Base-by-base conservation (phyloP, 2,113 vertebrate species). In the Piprites chloris region DNA sequence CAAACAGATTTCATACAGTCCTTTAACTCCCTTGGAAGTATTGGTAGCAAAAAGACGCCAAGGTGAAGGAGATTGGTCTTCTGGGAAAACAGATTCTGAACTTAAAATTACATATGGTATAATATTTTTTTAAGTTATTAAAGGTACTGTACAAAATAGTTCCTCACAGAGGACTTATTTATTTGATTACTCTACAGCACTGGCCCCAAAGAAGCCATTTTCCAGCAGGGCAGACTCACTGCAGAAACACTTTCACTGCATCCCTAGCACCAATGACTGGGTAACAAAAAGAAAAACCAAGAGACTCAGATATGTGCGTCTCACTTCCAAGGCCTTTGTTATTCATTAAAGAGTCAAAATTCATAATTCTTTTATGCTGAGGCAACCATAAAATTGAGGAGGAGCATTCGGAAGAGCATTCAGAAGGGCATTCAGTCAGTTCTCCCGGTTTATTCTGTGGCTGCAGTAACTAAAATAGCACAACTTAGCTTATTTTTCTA, bases 181-280 rank as follows among this genome's bases (percentile, higher is more conserved):
- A 71, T 79, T 79, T 76, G 44, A 75, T 68, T 58, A 41, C 61
- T 85, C 74, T 67, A 49, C 44, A 82, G 39, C 66, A 71, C 11
- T 21, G 55, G 20, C 26, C 65, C 35, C 81, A 67, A 63, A 87
- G 61, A 77, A 74, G 55, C 15, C n/a, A 7, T 9, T 8, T 63
- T 87, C 53, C 76, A 77, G 20, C 30, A 71, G 46, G 32, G 47
- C 56, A 87, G 35, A 50, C 28, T 32, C 49, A 20, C 14, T 72
- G 50, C 59, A 94, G 52, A 77, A 90, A 26, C 41, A 79, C 15
- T 42, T 86, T 72, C 41, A 21, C 7, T 66, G 11, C 37, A 42
- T 33, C 50, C 66, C 55, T 35, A 58, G 21, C 0, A 0, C 0
- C 8, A 23, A 22, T 12, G 6, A 66, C 0, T 18, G 44, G 18